phyloP scores from a whole-genome alignment of 2,797 vertebrate species.

The Sparidentex hasta region DNA sequence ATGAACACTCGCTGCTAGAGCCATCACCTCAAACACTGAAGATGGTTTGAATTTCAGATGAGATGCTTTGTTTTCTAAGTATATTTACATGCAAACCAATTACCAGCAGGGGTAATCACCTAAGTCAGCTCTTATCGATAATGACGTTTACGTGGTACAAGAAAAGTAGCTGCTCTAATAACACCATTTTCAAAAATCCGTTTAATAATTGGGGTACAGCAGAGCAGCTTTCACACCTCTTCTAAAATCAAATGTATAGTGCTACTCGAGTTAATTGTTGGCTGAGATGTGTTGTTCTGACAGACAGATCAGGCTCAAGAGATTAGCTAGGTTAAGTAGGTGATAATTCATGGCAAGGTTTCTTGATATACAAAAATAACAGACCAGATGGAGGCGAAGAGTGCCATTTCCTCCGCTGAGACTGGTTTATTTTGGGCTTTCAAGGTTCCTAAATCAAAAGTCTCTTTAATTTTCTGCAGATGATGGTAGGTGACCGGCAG shows the following conservation, averaged over 20 bases:
- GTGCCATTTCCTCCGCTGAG: conserved; percentile 11
- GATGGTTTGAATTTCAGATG: conserved; percentile 1
- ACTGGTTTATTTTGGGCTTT: conserved; percentile 11
- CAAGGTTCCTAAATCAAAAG: conserved; percentile 10
- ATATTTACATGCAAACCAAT: neutral
- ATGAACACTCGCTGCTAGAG: conserved; percentile 22
- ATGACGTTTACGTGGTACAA: conserved; percentile 3
- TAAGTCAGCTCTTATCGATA: neutral
- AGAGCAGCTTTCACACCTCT: neutral
- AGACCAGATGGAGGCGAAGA: conserved; percentile 15
- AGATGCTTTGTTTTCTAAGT: neutral
- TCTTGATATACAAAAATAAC: conserved; percentile 12
- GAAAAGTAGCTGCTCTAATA: conserved; percentile 3
- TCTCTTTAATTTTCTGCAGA: conserved; percentile 4
- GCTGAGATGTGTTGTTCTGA: neutral
- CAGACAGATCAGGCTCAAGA: neutral
- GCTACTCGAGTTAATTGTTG: neutral
- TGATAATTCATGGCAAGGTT: neutral
- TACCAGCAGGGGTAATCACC: neutral
- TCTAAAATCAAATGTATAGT: neutral
- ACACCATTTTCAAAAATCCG: neutral
- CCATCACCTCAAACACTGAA: neutral
- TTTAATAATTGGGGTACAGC: neutral
- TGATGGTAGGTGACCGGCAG: neutral
- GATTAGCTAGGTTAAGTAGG: neutral